Evolutionary conservation across 2,113 vertebrate species (phyloP).

Genomic region (Leuciscus idus): DNA sequence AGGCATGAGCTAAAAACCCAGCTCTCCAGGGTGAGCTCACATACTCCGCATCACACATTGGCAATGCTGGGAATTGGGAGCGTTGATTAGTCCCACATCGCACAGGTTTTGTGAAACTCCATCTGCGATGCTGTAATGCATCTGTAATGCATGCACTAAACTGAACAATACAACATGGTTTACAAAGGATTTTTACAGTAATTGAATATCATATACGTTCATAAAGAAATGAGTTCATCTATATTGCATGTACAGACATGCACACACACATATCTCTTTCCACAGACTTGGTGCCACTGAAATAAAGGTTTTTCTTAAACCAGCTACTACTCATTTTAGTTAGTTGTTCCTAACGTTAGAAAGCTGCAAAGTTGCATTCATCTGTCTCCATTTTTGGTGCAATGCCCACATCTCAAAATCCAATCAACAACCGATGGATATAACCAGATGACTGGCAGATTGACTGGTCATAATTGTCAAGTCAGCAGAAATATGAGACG

Average conservation of each 20-base stretch:
- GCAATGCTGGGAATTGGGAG: conserved; percentile 20
- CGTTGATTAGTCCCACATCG: conserved; percentile 28
- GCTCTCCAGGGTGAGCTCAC: conserved; percentile 13
- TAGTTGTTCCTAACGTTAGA: too few relatives aligned
- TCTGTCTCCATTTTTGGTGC: too few relatives aligned
- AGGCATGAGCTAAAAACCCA: conserved; percentile 6
- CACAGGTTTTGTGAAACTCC: conserved; percentile 12
- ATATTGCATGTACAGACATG: background rate
- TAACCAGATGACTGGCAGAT: too few relatives aligned
- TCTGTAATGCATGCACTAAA: background rate
- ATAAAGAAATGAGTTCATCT: background rate
- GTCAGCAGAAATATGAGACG: background rate
- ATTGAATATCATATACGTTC: background rate
- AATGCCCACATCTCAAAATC: too few relatives aligned
- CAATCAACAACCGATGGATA: too few relatives aligned
- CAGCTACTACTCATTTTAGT: background rate
- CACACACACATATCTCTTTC: background rate
- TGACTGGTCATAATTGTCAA: too few relatives aligned
- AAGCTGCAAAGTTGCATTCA: too few relatives aligned
- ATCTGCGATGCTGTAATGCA: conserved; percentile 23
- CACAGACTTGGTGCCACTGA: background rate
- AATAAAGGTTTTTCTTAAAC: background rate
- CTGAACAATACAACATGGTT: conserved; percentile 8
- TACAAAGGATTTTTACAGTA: background rate
- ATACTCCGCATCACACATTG: conserved; percentile 16